phyloP scores from a whole-genome alignment of 2,797 vertebrate species.

The Gadopsis marmoratus region DNA sequence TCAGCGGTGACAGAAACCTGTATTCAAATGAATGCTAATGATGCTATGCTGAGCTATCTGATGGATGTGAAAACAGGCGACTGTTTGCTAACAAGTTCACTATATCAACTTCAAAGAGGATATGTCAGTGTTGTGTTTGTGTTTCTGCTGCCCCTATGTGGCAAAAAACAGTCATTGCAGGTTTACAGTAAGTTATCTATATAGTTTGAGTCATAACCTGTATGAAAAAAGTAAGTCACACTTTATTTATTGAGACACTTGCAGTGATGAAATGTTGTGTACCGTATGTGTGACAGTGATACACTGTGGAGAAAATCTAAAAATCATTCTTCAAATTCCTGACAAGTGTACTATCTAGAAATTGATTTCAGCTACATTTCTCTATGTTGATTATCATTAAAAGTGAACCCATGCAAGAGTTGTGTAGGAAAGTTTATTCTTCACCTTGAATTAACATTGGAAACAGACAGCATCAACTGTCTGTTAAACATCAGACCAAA shows the following conservation, averaged over 20 bases:
- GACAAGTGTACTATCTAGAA: neutral
- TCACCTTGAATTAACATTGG: no score
- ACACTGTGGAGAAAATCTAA: neutral
- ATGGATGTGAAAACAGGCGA: neutral
- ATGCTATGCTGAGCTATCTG: neutral
- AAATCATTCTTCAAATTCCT: neutral
- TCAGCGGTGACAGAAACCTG: neutral
- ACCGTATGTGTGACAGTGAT: neutral
- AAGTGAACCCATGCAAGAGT: neutral
- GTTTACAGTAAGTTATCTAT: neutral
- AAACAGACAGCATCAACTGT: neutral
- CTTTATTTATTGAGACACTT: slow-evolving; percentile 3
- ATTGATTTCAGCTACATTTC: neutral
- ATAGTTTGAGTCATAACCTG: neutral
- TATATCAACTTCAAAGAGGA: neutral
- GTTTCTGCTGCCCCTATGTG: neutral
- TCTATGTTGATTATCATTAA: neutral
- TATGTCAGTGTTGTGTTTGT: neutral
- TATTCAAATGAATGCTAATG: neutral
- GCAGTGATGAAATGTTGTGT: neutral
- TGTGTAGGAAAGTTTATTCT: neutral
- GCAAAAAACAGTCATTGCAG: neutral
- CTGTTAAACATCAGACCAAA: neutral
- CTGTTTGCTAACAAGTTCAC: neutral
- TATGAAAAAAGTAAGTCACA: neutral